Evolutionary conservation across 2,888 invertebrate species (phyloP).

Genomic region (Acleris laterana): DNA sequence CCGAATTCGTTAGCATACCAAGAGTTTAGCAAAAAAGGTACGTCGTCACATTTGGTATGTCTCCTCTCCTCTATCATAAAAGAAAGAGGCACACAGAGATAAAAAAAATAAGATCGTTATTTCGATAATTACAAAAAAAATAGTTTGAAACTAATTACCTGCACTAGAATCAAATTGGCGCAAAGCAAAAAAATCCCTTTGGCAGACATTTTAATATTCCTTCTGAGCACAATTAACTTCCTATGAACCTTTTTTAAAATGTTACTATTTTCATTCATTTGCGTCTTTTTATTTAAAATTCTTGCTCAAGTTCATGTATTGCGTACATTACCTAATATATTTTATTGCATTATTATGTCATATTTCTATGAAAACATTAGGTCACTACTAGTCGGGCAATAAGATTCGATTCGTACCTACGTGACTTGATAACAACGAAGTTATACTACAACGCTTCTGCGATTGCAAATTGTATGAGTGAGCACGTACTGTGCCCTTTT

Average conservation of each 20-base stretch:
- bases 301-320: not conserved
- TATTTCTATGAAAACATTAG: constrained; percentile 6
- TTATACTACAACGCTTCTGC: no score
- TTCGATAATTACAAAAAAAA: not conserved
- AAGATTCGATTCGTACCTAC: not conserved
- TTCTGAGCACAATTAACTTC: constrained; percentile 4
- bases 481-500: no score
- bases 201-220: constrained; percentile 5
- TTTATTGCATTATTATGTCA: not conserved
- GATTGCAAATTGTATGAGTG: no score
- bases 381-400: constrained; percentile 2
- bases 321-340: constrained; percentile 1
- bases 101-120: not conserved
- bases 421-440: not conserved
- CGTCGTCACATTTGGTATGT: no score
- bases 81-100: no score
- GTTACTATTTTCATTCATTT: not conserved
- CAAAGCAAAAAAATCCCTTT: constrained; percentile 7
- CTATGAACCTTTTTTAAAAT: not conserved
- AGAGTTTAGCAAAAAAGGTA: no score
- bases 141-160: constrained; percentile 8
- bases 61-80: no score
- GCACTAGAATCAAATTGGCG: not conserved
- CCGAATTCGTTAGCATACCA: no score
- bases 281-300: constrained; percentile 1